Evolutionary conservation across 2,888 invertebrate species (phyloP).

Genomic region (Thumatha senex): DNA sequence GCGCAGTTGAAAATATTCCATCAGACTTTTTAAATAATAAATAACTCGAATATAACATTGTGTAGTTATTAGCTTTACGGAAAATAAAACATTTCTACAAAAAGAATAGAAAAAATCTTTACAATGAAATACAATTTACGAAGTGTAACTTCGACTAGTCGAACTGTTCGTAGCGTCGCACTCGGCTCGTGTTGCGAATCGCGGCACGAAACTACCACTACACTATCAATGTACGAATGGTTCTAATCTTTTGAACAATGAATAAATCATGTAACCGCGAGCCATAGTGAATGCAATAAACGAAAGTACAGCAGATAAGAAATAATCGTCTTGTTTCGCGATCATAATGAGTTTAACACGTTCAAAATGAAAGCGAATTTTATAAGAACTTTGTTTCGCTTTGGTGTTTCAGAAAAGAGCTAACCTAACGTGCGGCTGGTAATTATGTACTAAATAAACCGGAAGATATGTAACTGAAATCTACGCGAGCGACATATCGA

Average conservation of each 20-base stretch:
- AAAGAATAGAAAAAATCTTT: slow-evolving; percentile 18
- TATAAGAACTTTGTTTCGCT: slow-evolving; percentile 16
- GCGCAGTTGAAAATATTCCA: slow-evolving; percentile 7
- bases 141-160: slow-evolving; percentile 55
- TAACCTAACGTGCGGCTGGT: slow-evolving; percentile 13
- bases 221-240: slow-evolving; percentile 43
- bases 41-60: slow-evolving; percentile 16
- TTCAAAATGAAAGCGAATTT: slow-evolving; percentile 30
- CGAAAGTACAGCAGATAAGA: slow-evolving; percentile 47
- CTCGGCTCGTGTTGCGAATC: not conserved
- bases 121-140: slow-evolving; percentile 42
- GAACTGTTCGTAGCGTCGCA: not conserved
- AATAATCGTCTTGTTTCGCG: slow-evolving; percentile 23
- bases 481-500: slow-evolving; percentile 32
- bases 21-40: slow-evolving; percentile 6
- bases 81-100: slow-evolving; percentile 16
- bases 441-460: slow-evolving; percentile 31
- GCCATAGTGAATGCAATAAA: slow-evolving; percentile 50
- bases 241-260: slow-evolving; percentile 42
- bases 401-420: slow-evolving; percentile 19
- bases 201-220: slow-evolving; percentile 9
- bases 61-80: slow-evolving; percentile 9
- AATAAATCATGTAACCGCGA: slow-evolving; percentile 48
- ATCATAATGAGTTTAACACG: slow-evolving; percentile 15
- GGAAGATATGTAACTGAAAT: slow-evolving; percentile 33